These are phyloP conservation scores for Lamellibrachia satsuma DNA, from an alignment of 2,888 invertebrate genomes.

Conservation along the genomic window DNA sequence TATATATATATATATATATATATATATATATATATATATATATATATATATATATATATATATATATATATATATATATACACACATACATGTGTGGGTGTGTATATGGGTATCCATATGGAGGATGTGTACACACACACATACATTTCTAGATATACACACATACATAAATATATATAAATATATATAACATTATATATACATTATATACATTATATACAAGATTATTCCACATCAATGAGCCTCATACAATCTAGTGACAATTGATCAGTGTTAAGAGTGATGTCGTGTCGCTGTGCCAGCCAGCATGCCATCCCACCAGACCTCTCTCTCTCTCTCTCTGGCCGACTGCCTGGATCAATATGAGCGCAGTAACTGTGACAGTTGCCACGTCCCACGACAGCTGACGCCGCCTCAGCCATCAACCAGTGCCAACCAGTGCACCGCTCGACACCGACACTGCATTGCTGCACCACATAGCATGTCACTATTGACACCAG, in stretches of 20 bases:
- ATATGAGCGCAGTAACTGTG: background rate
- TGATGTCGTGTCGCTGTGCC: background rate
- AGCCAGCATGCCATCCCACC: background rate
- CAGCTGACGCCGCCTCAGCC: background rate
- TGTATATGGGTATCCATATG: background rate
- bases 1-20: background rate
- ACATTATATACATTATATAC: too few relatives aligned
- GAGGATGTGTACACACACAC: too few relatives aligned
- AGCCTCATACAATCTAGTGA: background rate
- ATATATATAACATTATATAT: background rate
- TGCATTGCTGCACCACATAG: background rate
- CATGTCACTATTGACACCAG: background rate
- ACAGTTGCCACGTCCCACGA: background rate
- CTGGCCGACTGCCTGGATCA: background rate
- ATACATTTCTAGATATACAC: background rate
- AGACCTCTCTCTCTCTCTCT: background rate
- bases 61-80: background rate
- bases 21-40: background rate
- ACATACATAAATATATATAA: background rate
- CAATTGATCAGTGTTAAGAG: background rate
- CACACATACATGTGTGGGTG: background rate
- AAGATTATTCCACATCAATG: background rate
- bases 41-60: conserved; percentile 20
- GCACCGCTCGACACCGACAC: background rate
- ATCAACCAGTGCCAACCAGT: background rate